These are phyloP conservation scores for Eilema caniola DNA, from an alignment of 2,888 invertebrate species.

Conservation along the genomic window DNA sequence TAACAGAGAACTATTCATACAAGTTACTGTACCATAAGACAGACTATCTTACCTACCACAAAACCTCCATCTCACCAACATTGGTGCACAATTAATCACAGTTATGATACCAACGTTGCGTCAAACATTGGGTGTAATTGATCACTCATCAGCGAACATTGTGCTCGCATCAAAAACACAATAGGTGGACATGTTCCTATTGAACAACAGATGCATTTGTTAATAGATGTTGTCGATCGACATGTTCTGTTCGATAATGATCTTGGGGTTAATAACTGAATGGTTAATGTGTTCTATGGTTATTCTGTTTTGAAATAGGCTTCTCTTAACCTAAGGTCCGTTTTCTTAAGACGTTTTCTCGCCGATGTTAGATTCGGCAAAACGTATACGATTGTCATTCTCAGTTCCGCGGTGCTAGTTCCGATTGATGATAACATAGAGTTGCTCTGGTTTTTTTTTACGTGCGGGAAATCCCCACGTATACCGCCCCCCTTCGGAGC, in stretches of 20 bases:
- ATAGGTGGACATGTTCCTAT: conserved; percentile 26
- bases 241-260: conserved; percentile 27
- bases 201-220: conserved; percentile 38
- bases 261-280: conserved; percentile 30
- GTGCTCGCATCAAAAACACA: conserved; percentile 40
- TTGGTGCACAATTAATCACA: conserved; percentile 34
- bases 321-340: neutral
- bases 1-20: neutral
- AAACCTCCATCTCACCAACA: conserved; percentile 18
- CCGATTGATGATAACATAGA: too few species aligned
- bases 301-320: neutral
- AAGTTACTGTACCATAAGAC: neutral
- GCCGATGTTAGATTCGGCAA: neutral
- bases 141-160: conserved; percentile 39
- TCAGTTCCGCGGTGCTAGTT: neutral
- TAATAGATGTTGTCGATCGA: conserved; percentile 35
- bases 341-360: neutral
- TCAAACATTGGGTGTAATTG: conserved; percentile 34
- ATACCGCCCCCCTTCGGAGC: too few species aligned
- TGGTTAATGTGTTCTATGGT: neutral
- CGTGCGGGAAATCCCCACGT: too few species aligned
- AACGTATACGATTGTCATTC: too few species aligned
- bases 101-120: conserved; percentile 23
- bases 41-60: neutral
- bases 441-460: neutral